phyloP scores from a whole-genome alignment of 2,888 invertebrate genomes.

The Rhagonycha lutea region DNA sequence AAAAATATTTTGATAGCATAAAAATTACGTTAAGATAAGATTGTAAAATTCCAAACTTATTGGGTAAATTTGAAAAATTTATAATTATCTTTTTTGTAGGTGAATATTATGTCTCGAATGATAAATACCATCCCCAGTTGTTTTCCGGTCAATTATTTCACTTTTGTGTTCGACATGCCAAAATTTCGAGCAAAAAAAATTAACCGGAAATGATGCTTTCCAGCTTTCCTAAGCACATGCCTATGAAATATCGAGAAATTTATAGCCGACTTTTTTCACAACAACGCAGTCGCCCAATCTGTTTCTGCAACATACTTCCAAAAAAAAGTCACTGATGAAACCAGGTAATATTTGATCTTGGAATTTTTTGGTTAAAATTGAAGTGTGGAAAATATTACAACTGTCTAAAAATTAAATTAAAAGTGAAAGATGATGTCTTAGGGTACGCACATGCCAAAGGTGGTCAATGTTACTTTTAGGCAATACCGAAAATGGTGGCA shows the following conservation, averaged over 20 bases:
- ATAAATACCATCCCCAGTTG: too few relatives aligned
- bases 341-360: too few relatives aligned
- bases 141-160: background rate
- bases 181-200: background rate
- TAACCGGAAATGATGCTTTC: too few relatives aligned
- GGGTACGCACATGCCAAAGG: too few relatives aligned
- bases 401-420: too few relatives aligned
- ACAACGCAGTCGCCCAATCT: background rate
- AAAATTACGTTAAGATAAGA: background rate
- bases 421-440: too few relatives aligned
- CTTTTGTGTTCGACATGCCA: background rate
- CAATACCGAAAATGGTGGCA: too few relatives aligned
- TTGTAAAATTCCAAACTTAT: background rate
- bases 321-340: background rate
- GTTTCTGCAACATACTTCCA: background rate
- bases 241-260: background rate
- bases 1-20: background rate
- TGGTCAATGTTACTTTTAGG: too few relatives aligned
- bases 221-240: background rate
- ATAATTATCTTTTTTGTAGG: too few relatives aligned
- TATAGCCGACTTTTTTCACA: background rate
- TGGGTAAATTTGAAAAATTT: background rate
- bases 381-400: too few relatives aligned
- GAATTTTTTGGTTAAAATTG: too few relatives aligned
- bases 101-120: too few relatives aligned